Conservation (phyloP, 1,140 invertebrate species). For the Danaus melanippus region DNA sequence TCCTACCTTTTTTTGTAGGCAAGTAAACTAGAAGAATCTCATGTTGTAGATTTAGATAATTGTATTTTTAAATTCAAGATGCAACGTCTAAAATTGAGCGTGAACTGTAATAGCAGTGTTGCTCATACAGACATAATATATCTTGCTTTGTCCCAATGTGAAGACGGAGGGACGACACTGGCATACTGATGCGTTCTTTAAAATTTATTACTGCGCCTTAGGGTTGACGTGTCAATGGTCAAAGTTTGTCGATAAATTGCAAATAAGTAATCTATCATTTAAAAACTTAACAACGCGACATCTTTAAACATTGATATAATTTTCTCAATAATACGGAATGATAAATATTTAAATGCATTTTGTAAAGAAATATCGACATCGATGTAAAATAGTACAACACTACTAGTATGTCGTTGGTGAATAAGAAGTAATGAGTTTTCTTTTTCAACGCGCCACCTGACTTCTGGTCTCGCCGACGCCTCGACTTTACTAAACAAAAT, state of each 20-base stretch:
- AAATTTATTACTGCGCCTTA: constrained; percentile 49
- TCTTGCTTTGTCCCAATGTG: constrained; percentile 55
- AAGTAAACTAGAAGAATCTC: no score
- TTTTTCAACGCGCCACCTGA: constrained; percentile 57
- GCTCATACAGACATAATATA: constrained; percentile 52
- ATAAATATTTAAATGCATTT: no score
- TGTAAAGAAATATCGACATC: constrained; percentile 8
- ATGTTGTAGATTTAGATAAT: no score
- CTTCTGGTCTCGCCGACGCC: constrained; percentile 49
- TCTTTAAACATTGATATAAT: not conserved
- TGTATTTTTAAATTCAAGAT: not conserved
- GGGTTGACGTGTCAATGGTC: constrained; percentile 12
- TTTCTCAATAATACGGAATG: no score
- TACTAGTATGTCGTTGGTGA: constrained; percentile 38
- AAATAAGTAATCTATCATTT: constrained; percentile 11
- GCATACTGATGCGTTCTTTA: constrained; percentile 62
- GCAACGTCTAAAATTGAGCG: constrained; percentile 9
- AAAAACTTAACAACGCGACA: constrained; percentile 7
- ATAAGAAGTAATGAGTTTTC: constrained; percentile 69
- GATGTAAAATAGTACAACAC: constrained; percentile 25
- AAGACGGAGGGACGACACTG: constrained; percentile 36
- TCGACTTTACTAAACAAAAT: constrained; percentile 58
- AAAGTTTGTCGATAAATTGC: constrained; percentile 15
- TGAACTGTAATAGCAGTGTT: constrained; percentile 22
- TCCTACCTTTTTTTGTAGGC: no score